Conservation (phyloP, 53 echinoderm and acorn worm genomes). For the Paracentrotus lividus region DNA sequence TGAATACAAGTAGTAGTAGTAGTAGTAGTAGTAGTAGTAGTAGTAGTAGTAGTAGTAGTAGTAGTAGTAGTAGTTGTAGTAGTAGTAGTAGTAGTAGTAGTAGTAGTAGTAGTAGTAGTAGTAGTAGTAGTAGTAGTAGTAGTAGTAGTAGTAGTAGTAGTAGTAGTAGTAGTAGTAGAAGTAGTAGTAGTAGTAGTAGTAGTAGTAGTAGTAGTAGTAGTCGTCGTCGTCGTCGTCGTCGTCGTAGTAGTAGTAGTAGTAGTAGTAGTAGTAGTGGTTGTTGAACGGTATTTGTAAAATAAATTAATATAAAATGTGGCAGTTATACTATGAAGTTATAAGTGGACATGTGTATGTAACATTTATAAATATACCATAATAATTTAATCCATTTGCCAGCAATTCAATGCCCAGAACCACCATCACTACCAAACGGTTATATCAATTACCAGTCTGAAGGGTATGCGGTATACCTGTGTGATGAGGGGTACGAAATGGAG, state of each 20-base stretch:
- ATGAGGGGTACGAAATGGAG: background rate
- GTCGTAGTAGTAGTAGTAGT: slow-evolving; percentile 9
- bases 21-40: no score
- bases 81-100: no score
- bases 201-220: background rate
- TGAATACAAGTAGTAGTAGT: no score
- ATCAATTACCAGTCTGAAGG: background rate
- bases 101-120: no score
- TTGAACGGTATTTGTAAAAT: background rate
- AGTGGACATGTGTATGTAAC: background rate
- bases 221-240: background rate
- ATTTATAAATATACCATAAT: no score
- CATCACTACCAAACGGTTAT: background rate
- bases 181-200: background rate
- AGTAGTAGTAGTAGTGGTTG: background rate
- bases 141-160: background rate
- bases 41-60: no score
- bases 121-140: no score
- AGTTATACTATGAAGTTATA: background rate
- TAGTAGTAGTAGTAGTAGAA: background rate
- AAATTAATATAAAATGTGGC: background rate
- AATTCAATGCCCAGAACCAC: background rate
- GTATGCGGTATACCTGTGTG: background rate
- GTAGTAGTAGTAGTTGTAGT: no score
- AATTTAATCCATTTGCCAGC: background rate